phyloP scores from a whole-genome alignment of 2,113 vertebrate genomes.

The Ascaphus truei region DNA sequence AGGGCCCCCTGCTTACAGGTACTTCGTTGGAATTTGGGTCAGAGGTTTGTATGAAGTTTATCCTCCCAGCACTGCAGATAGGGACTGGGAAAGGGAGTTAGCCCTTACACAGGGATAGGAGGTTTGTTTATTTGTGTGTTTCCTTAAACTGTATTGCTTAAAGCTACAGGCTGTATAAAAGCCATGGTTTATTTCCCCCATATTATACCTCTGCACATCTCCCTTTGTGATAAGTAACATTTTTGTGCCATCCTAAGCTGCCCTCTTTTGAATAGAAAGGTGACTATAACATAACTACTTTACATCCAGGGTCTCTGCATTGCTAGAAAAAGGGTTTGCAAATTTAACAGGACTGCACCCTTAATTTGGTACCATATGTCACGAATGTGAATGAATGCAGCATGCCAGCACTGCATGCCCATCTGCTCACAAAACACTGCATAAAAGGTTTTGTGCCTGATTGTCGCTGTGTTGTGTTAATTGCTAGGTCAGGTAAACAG shows the following conservation, averaged over 20 bases:
- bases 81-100: too few relatives aligned
- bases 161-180: background rate
- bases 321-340: background rate
- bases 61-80: too few relatives aligned
- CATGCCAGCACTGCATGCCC: slow-evolving; percentile 2
- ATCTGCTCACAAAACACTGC: slow-evolving; percentile 18
- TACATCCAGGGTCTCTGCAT: background rate
- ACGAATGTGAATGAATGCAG: background rate
- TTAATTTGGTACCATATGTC: background rate
- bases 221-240: background rate
- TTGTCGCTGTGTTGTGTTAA: slow-evolving; percentile 4
- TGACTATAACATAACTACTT: background rate
- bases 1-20: too few relatives aligned
- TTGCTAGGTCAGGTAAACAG: slow-evolving; percentile 31
- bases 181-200: background rate
- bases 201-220: background rate
- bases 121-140: too few relatives aligned
- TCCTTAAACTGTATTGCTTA: background rate
- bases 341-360: background rate
- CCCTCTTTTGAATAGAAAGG: background rate
- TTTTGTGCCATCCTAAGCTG: background rate
- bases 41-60: too few relatives aligned
- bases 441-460: slow-evolving; percentile 3
- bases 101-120: too few relatives aligned
- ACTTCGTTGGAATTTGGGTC: too few relatives aligned